A percentile compares a stretch with the other conserved stretches of the same genome.
Evolutionary conservation across 2,113 vertebrate genomes (phyloP).

Genomic region (Oryzias javanicus): DNA sequence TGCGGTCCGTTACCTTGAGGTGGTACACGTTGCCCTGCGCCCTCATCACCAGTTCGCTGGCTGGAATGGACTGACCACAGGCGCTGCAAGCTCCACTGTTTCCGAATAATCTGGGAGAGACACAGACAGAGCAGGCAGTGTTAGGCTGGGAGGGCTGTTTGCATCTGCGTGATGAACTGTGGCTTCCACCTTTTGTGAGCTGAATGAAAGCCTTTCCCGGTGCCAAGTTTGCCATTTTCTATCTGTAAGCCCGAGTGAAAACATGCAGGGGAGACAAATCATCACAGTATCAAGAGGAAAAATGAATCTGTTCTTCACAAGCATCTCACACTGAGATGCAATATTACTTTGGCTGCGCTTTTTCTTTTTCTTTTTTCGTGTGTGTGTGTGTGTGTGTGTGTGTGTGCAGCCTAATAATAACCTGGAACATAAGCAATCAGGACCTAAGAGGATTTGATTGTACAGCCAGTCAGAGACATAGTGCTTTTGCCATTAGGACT

Average conservation of each 20-base stretch:
- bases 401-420: slow-evolving; percentile 92
- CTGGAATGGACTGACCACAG: slow-evolving; percentile 97
- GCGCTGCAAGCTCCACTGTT: slow-evolving; percentile 98
- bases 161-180: slow-evolving; percentile 25
- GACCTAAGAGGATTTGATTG: slow-evolving; percentile 99
- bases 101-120: slow-evolving; percentile 90
- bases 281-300: slow-evolving; percentile 55
- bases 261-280: slow-evolving; percentile 39
- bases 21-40: slow-evolving; percentile 99
- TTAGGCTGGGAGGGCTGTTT: slow-evolving; percentile 20
- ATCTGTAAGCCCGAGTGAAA: slow-evolving; percentile 37
- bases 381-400: slow-evolving; percentile 56
- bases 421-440: slow-evolving; percentile 97
- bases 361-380: slow-evolving; percentile 55
- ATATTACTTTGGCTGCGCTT: slow-evolving; percentile 71
- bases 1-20: slow-evolving; percentile 88
- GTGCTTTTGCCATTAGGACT: slow-evolving; percentile 96
- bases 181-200: slow-evolving; percentile 19
- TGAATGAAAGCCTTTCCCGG: slow-evolving; percentile 26
- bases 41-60: slow-evolving; percentile 98
- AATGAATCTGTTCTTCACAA: slow-evolving; percentile 49
- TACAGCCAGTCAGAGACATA: slow-evolving; percentile 94
- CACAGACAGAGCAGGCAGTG: background rate
- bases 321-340: slow-evolving; percentile 51
- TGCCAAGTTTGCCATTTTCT: slow-evolving; percentile 18